Evolutionary conservation across 2,797 vertebrate genomes (phyloP), one percentile per base, ranked within the genome.

Genomic region (Tiaroga cobitis): DNA sequence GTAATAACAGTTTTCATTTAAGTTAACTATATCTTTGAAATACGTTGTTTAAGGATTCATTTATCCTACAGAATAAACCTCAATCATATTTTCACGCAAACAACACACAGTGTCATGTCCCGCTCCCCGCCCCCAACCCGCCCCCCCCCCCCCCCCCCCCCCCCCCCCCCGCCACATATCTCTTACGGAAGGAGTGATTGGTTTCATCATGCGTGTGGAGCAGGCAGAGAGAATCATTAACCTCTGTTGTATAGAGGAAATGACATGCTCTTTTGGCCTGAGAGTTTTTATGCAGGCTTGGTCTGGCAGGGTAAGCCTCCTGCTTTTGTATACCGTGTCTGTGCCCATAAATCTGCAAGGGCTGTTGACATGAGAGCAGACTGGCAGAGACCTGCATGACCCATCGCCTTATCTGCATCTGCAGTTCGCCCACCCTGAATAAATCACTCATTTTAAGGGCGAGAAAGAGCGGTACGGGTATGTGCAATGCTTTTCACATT

Each of bases 181-280:
- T 70, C 46, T 78, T 78, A 72, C 61, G 21, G 80, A 61, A 78
- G 65, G 67, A 73, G 43, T 67, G 80, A 78, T 59, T 54, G 34
- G 65, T 74, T 82, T 51, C 34, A 63, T 67, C 56, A 69, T 37
- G 65, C n/a, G 13, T 73, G 63, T n/a, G 63, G 51, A 75, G 49
- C 46, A 72, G 34, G 51, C 49, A 10, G 29, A 73, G 54, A 87
- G 79, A 87, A 85, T 78, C 73, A 78, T 82, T 85, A 79, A 16
- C 78, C 67, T 76, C 49, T 79, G 46, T 81, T 77, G 26, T 68
- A 49, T 78, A 39, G 51, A 84, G 46, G 49, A 69, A 56, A 84
- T 69, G 82, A 74, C 85, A 75, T 80, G 76, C 46, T 77, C 32
- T 70, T 56, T 46, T 82, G 72, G 43, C 78, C 82, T 76, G 11